Conservation (phyloP, 2,888 invertebrate species). For the Megastigmus dorsalis region DNA sequence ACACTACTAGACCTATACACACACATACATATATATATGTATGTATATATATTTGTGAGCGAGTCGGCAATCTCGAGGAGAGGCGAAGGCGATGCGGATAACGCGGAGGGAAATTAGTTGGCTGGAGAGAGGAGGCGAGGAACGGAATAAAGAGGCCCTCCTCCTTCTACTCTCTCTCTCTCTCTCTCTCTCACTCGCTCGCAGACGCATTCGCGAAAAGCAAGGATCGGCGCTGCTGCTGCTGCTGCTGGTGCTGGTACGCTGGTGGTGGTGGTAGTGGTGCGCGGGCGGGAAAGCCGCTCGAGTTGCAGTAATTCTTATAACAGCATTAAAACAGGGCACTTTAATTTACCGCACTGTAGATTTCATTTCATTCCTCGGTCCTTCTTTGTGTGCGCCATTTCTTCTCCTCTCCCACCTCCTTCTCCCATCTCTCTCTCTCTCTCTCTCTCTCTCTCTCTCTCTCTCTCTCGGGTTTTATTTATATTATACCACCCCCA, state of each 20-base stretch:
- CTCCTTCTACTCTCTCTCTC: slow-evolving; percentile 34
- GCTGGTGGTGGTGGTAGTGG: too few species aligned
- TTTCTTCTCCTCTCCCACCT: slow-evolving; percentile 43
- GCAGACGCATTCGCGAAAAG: slow-evolving; percentile 36
- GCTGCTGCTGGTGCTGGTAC: too few species aligned
- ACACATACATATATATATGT: slow-evolving; percentile 4
- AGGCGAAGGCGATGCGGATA: slow-evolving; percentile 49
- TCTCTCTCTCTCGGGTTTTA: slow-evolving; percentile 60
- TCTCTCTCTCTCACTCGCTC: background rate
- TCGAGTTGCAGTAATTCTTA: slow-evolving; percentile 70
- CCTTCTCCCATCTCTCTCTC: background rate
- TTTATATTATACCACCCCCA: slow-evolving; percentile 61
- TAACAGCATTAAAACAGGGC: slow-evolving; percentile 72
- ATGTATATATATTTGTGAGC: slow-evolving; percentile 3
- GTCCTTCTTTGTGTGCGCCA: slow-evolving; percentile 48
- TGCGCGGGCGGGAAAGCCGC: slow-evolving; percentile 58
- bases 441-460: slow-evolving; percentile 47
- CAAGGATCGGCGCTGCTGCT: slow-evolving; percentile 55
- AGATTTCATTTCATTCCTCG: slow-evolving; percentile 70
- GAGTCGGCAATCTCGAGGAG: slow-evolving; percentile 42
- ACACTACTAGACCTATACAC: background rate
- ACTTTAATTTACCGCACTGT: slow-evolving; percentile 73
- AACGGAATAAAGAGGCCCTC: slow-evolving; percentile 57
- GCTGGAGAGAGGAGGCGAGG: slow-evolving; percentile 48
- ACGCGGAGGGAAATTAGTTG: slow-evolving; percentile 62